Base-by-base conservation (phyloP, 1,140 invertebrate genomes). In the Dreissena polymorpha region DNA sequence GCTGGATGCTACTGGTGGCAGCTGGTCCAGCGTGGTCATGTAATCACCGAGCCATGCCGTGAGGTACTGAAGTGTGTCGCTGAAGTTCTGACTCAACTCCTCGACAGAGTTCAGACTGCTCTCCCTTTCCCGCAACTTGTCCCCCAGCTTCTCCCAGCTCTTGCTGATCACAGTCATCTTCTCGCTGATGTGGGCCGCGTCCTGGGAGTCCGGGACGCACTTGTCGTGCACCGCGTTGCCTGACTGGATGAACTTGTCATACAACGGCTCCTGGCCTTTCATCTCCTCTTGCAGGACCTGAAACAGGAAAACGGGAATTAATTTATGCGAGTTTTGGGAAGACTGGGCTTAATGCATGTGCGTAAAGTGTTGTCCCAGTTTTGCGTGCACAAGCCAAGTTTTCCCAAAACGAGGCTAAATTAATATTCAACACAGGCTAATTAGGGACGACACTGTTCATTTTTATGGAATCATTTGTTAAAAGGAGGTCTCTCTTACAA, bases 211-310 rank as follows among this genome's bases (percentile, higher is more conserved):
- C 10, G 95, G 94, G 57, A 95, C 94, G 68, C 97, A 93, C 84
- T 95, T 94, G 50, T 95, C 94, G 10, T 98, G 92, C 16, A 98
- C 95, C 25, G 94, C 94, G 86, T 96, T 95, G 0, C 96, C 97
- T 29, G 97, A 94, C 84, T 97, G 95, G 86, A 97, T 95, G 79
- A 99, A 94, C 88, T 97, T 96, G 84, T 97, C 95, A 68, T 98
- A 93, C 83, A 97, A 96, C 0, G 97, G 97, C 91, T 98, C 97
- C 91, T 98, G 97, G 1, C 96, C 95, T 75, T 96, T 94, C 94
- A 99, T 97, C 92, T 99, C 98, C 93, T 99, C 98, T 83, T 97
- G 95, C 23, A 99, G 93, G 0, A 99, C 97, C 94, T 98, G 96
- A 85, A 39, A 71, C 14, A 65, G 50, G 64, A 80, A 76, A 73